phyloP scores from a whole-genome alignment of 1,140 invertebrate genomes.

The Chionoecetes opilio region DNA sequence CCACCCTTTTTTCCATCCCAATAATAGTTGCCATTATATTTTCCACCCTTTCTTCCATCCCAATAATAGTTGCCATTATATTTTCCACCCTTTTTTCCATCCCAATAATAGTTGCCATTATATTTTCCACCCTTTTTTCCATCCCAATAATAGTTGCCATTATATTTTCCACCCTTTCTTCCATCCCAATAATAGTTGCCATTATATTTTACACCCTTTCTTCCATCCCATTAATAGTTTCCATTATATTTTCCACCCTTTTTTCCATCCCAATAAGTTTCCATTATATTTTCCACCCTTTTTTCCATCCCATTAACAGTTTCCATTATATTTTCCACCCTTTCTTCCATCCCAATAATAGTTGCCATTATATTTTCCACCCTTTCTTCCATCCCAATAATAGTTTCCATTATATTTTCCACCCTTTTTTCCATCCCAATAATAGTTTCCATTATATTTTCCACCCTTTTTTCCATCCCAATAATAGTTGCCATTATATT shows the following conservation, averaged over 20 bases:
- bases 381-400: background rate
- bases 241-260: background rate
- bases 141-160: background rate
- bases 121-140: background rate
- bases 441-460: too few relatives aligned
- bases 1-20: too few relatives aligned
- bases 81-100: background rate
- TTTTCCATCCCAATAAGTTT: too few relatives aligned
- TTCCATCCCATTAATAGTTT: background rate
- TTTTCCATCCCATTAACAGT: background rate
- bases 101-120: too few relatives aligned
- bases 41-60: background rate
- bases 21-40: too few relatives aligned
- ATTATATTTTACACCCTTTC: background rate
- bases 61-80: background rate
- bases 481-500: background rate
- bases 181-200: background rate
- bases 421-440: too few relatives aligned
- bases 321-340: background rate
- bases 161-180: background rate
- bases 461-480: background rate
- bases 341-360: background rate
- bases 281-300: background rate
- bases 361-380: too few relatives aligned
- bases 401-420: background rate